Base-by-base conservation (phyloP, 2,888 invertebrate species). In the Corbicula japonica region DNA sequence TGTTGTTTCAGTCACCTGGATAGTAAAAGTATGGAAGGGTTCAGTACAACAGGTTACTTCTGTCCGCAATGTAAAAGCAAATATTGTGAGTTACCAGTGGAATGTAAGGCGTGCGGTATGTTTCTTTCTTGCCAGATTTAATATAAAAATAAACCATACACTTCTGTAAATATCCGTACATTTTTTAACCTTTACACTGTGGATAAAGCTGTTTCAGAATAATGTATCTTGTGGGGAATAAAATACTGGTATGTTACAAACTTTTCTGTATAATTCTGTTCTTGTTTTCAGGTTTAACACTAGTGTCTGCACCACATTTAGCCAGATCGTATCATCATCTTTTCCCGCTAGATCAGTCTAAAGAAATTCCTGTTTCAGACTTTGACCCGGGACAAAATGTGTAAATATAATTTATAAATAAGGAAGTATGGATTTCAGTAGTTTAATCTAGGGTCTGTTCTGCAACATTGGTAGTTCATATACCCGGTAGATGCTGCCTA, bases 251-350 rank as follows among this genome's bases (percentile, higher is more conserved):
- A 15, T 41, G 41, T 41, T 15, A 21, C n/a, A n/a, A n/a, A n/a
- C n/a, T n/a, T 54, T 44, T 44, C 10, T 46, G 41, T 56, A 32
- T 46, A 34, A 34, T 52, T 44, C n/a, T 23, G 34, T 5, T 38
- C 6, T 50, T 28, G 38, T 23, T 85, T 87, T 12, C 81, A 94
- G 94, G 98, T 0, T 95, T 99, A 76, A 99, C 98, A 5, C 95
- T 99, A 60, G 99, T 99, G 18, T 98, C 99, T 0, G 99, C 99
- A 1, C 99, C 99, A 28, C 99, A 99, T 94, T 95, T 99, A 63
- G 99, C 99, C 2, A 95, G 99, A 84, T 98, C 99, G 0, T 99
- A 99, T 93, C 99, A 99, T 93, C 99, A 99, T 94, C 95, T 99
- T 80, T 98, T 99, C 93, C 99, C 99, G 0, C 96, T 98, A 60